Base-by-base conservation (phyloP, 2,888 invertebrate species). In the Cecidostiba fungosa region DNA sequence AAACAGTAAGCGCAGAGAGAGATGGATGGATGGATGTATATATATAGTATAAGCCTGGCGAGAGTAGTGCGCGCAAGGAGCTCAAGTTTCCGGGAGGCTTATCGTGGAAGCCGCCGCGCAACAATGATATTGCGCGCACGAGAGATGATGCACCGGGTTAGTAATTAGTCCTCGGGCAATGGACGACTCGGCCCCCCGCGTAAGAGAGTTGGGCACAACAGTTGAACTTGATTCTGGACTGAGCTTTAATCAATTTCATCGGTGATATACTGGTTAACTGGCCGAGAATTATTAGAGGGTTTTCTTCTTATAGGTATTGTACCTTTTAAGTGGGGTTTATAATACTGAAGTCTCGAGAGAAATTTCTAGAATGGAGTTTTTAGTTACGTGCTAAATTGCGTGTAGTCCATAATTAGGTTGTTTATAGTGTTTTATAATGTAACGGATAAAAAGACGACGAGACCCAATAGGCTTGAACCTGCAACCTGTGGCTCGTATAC, bases 51-150 rank as follows among this genome's bases (percentile, higher is more conserved):
- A 5, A 32, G 19, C 43, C n/a, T 26, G 23, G 54, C n/a, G 36
- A 36, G n/a, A n/a, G 32, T 4, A 43, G 8, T 6, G 47, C 47
- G 0, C 10, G 62, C 59, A 73, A 72, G 80, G 62, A 73, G 72
- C 72, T 81, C 81, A 62, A 66, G 62, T 74, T 82, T 74, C 82
- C 54, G 12, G 66, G 12, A 39, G 19, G 74, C 82, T 62, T 50
- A 62, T 43, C 59, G 43, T 14, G 14, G 43, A 43, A 29, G 69
- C 10, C 50, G 47, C 10, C 14, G 69, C 16, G 54, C 73, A 81
- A 62, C 66, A 82, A 76, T 82, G 66, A 43, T 82, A 82, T 76
- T 66, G 80, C 36, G 23, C 32, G 50, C 50, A 50, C 50, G n/a
- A 59, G n/a, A 59, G 54, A 59, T 59, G 32, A 59, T 59, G 72